Evolutionary conservation across 1,140 invertebrate genomes (phyloP), one percentile per base, ranked within the genome.

Genomic region (Elymnias hypermnestra): DNA sequence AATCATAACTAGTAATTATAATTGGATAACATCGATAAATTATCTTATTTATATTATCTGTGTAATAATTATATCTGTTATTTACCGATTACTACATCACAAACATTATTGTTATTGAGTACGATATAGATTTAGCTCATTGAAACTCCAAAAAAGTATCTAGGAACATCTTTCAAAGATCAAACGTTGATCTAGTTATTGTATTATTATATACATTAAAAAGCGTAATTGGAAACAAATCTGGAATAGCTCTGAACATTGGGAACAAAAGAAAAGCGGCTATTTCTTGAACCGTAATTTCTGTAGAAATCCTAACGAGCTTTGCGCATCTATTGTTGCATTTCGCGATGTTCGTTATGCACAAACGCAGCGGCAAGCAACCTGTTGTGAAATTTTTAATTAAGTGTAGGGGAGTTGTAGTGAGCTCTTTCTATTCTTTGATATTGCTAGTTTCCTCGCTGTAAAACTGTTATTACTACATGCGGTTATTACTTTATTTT

Each of bases 321-420:
- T 56, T 51, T 56, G 46, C 43, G 53, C 48, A 56, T 33, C 42
- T 54, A 48, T 47, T 60, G 29, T 33, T 33, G 13, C 29, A 6
- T 3, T 6, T 33, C 29, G 14, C 29, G 29, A 33, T 33, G 29
- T 15, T 33, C 29, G 29, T 33, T 14, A 15, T 33, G 29, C 29
- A 33, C 13, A 15, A 15, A 33, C 29, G 29, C 26, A 29, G 26
- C 29, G 29, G 29, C 29, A 14, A 6, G 29, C 29, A 33, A 33
- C 72, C 72, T 75, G 72, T 72, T 75, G 72, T 65, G 61, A 72
- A 75, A 68, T 75, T 75, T 74, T 75, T 74, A 74, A 74, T 74
- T 74, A 72, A 74, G 68, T 67, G 56, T 50, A 46, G 57, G 57
- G 49, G 51, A 33, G 29, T 33, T 33, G 57, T 40, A 55, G 59